These are phyloP conservation scores for Sebastes cheni DNA, from an alignment of 2,797 vertebrate species.

Conservation along the genomic window DNA sequence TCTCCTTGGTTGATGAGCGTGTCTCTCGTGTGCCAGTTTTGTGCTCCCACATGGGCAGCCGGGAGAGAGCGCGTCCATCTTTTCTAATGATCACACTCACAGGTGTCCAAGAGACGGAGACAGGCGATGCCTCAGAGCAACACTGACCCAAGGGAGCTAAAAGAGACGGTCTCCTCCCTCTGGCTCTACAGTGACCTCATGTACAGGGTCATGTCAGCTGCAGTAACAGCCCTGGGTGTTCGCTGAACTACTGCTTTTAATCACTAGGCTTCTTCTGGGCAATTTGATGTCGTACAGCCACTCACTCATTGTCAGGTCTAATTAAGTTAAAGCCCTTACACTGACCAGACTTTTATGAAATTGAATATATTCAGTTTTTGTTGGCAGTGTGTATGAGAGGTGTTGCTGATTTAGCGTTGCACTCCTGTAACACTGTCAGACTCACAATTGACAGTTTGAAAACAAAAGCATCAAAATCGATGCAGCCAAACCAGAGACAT, in stretches of 20 bases:
- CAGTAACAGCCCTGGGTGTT: neutral
- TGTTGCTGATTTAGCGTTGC: neutral
- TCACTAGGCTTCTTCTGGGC: neutral
- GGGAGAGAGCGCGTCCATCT: constrained; percentile 9
- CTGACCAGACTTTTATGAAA: neutral
- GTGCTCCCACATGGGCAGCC: constrained; percentile 6
- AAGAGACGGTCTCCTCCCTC: neutral
- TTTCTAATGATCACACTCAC: constrained; percentile 17
- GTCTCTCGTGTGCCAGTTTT: constrained; percentile 59
- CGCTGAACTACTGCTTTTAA: neutral
- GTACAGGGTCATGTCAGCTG: neutral
- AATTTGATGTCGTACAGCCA: accelerated
- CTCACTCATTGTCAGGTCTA: neutral
- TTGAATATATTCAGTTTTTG: neutral
- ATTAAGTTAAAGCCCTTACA: neutral
- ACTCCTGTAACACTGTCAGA: neutral
- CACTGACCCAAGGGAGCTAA: neutral
- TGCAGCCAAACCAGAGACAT: neutral
- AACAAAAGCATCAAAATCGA: neutral
- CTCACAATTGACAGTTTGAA: neutral
- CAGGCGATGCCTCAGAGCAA: neutral
- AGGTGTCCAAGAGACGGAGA: neutral
- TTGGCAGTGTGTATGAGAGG: neutral
- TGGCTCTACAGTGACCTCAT: neutral
- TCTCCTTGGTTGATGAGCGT: constrained; percentile 39